Base-by-base conservation (phyloP, 2,113 vertebrate species). In the Candoia aspera region DNA sequence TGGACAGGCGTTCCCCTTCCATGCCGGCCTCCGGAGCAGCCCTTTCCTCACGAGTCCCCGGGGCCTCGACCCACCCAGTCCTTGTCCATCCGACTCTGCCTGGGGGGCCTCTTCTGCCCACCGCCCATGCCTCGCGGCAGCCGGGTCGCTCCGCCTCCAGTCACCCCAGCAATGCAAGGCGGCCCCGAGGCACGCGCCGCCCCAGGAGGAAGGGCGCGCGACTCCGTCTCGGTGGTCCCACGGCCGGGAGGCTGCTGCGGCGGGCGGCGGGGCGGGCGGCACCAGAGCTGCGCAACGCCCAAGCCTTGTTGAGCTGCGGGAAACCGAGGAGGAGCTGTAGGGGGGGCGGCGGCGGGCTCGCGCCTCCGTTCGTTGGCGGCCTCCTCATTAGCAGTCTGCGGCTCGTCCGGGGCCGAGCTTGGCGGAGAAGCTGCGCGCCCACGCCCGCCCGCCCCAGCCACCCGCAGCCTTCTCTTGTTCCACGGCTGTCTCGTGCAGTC, bases 1-100 rank as follows among this genome's bases (percentile, higher is more conserved):
- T 98, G 33, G 98, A 98, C 29, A 97, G 97, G 94, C 96, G 97
- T 33, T 11, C 23, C n/a, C 2, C 33, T 2, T 13, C 83, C 33
- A 68, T 93, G 93, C 86, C 54, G 91, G 90, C 42, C 42, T 42
- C 42, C 42, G 42, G 42, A 42, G 42, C n/a, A 3, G 29, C 17
- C 68, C 29, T 13, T 13, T 11, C 8, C 64, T 9, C 49, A 49
- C 49, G 3, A 5, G 49, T 49, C 6, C 73, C 73, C 33, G 11
- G 6, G 79, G 1, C 19, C 37, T 54, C 49, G 53, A 24, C 4
- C 46, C 24, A 12, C 49, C 1, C 49, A 2, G 26, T 3, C 24
- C 6, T 53, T 42, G 60, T 10, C 90, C 49, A 86, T 37, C 53
- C 42, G 42, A 2, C 90, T 91, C 86, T 88, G 60, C 84, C n/a